Base-by-base conservation (phyloP, 2,797 vertebrate species). In the Rhynchonycteris naso region DNA sequence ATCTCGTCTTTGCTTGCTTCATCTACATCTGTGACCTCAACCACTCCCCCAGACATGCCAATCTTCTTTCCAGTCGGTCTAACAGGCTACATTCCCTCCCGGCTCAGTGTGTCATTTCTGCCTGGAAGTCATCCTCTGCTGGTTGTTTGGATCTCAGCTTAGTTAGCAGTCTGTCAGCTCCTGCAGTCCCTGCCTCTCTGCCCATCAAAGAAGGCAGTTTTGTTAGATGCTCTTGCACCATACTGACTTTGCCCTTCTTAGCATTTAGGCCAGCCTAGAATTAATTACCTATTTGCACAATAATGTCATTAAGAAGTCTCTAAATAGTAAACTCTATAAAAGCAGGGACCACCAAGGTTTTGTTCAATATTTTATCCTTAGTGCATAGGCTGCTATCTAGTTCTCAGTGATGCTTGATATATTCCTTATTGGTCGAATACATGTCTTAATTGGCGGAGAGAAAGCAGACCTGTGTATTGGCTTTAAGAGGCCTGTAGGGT, bases 221-320 rank as follows among this genome's bases (percentile, higher is more conserved):
- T 93, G 2, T 47, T 54, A 59, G 28, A 89, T 33, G 22, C 7
- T 66, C 7, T 68, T 26, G 30, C 1, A 79, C 22, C 26, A 58
- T 72, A 65, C 18, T 63, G 28, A 43, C 86, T 18, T 52, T 83
- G 7, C 22, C 15, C 22, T 24, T 69, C 28, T 59, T 75, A 59
- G 30, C 24, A 76, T 21, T 89, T 69, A 54, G 19, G 75, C 26
- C 16, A 90, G 21, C 14, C 74, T 74, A 22, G 16, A 88, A 74
- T 79, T 76, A 69, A 95, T 88, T 75, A 24, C 83, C 4, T 66
- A 69, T 50, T 72, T 82, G 56, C 69, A 87, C 54, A 65, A 86
- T 69, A n/a, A 75, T 79, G 18, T 92, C 35, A 90, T 69, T 79
- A 80, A 54, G n/a, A 85, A 59, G 9, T 58, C 11, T 74, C 21